Base-by-base conservation (phyloP, 2,888 invertebrate species). In the Phortica magna region DNA sequence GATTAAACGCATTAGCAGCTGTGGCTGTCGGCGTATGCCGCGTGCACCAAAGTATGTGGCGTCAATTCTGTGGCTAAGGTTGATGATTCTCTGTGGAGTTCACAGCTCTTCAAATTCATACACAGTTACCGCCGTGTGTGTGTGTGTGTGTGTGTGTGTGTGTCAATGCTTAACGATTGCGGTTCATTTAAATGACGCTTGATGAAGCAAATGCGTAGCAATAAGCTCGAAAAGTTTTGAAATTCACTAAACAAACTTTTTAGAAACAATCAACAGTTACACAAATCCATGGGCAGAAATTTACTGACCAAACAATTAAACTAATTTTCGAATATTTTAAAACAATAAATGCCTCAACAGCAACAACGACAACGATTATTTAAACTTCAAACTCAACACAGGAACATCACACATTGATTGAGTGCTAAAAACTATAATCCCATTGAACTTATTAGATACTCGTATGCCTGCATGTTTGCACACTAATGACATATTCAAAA, bases 361-460 rank as follows among this genome's bases (percentile, higher is more conserved):
- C 48, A 48, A 48, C 2, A 48, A 48, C 48, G 7, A 12, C 14
- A 48, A 48, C 9, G 14, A 48, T 12, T 9, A 61, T 19, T 61
- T 19, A 19, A 61, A 22, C 17, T 17, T 12, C 10, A 22, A 61
- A 61, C n/a, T 22, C 10, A 4, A 61, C 10, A 22, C 17, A 61
- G 5, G 19, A 22, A 19, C 17, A 59, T 19, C 42, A n/a, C 4
- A 42, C n/a, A 39, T 42, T 42, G 41, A 42, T 67, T n/a, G 41
- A 67, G 42, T 42, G 41, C 67, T 14, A 67, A 41, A 67, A 67
- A 14, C 67, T 67, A 17, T 39, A 67, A 67, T 53, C 53, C 4
- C 17, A n/a, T 67, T 5, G 1, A 59, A 19, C 9, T n/a, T n/a
- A 39, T 39, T 41, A n/a, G n/a, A 2, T 65, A 41, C 7, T 14